phyloP scores from a whole-genome alignment of 2,888 invertebrate genomes.

The Cryptocephalus moraei region DNA sequence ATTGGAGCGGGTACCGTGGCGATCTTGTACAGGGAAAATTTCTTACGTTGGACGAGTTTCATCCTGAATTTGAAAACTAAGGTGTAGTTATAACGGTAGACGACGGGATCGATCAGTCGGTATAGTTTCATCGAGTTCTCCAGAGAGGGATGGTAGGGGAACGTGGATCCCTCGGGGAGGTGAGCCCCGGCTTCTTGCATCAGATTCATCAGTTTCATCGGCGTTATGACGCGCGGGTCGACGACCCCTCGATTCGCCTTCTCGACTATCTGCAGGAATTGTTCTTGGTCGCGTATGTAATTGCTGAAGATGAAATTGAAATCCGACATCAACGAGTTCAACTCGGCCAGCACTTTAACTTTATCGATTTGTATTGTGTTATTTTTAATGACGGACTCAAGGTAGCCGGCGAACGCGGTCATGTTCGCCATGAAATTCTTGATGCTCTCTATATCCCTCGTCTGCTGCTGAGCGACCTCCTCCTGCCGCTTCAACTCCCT shows the following conservation, averaged over 20 bases:
- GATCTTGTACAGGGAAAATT: conserved; percentile 5
- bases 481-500: conserved; percentile 3
- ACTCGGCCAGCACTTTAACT: background rate
- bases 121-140: conserved; percentile 3
- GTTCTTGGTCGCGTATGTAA: conserved; percentile 5
- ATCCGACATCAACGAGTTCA: conserved; percentile 4
- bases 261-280: conserved; percentile 2
- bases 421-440: conserved; percentile 2
- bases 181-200: conserved; percentile 1
- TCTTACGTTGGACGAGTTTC: conserved; percentile 3
- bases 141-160: conserved; percentile 4
- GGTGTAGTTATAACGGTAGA: conserved; percentile 2
- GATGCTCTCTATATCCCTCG: conserved; percentile 1
- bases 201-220: conserved; percentile 4
- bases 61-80: conserved; percentile 5
- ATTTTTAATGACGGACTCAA: background rate
- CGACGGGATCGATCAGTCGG: conserved; percentile 4
- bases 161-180: conserved; percentile 5
- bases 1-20: conserved; percentile 3
- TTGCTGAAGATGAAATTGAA: conserved; percentile 3
- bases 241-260: conserved; percentile 4
- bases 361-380: conserved; percentile 2
- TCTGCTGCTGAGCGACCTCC: background rate
- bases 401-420: background rate
- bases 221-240: conserved; percentile 5